These are phyloP conservation scores for Metacarcinus magister DNA, from an alignment of 2,888 invertebrate genomes.

Conservation along the genomic window DNA sequence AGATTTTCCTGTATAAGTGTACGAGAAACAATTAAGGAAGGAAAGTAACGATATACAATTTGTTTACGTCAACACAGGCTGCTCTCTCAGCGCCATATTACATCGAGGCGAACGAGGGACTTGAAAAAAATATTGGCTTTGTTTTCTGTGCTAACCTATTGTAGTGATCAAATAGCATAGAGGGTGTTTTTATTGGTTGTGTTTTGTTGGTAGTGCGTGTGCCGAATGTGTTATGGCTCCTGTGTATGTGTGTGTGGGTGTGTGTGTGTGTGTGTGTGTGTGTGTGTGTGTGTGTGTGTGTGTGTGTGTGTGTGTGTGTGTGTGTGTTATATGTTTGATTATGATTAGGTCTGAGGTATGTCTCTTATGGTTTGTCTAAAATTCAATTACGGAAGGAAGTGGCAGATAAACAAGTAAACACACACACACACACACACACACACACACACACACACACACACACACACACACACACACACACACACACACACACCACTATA, in stretches of 20 bases:
- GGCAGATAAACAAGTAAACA: background rate
- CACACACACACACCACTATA: background rate
- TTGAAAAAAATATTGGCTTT: background rate
- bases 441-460: constrained; percentile 34
- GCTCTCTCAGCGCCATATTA: background rate
- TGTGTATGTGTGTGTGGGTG: background rate
- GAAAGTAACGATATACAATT: background rate
- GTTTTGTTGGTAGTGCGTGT: background rate
- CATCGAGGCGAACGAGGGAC: background rate
- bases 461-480: background rate
- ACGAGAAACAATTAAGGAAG: background rate
- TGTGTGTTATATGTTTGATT: background rate
- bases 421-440: constrained; percentile 34
- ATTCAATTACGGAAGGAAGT: background rate
- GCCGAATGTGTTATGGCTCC: background rate
- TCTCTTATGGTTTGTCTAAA: background rate
- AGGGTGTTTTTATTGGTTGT: background rate
- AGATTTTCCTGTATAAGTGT: background rate
- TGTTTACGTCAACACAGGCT: background rate
- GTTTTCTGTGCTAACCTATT: background rate
- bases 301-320: background rate
- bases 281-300: background rate
- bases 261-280: background rate
- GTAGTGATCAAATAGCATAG: background rate
- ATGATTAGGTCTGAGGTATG: background rate